These are phyloP conservation scores for Zoanthus solanderi DNA, from an alignment of 92 coral and sea anemone genomes.

Conservation along the genomic window DNA sequence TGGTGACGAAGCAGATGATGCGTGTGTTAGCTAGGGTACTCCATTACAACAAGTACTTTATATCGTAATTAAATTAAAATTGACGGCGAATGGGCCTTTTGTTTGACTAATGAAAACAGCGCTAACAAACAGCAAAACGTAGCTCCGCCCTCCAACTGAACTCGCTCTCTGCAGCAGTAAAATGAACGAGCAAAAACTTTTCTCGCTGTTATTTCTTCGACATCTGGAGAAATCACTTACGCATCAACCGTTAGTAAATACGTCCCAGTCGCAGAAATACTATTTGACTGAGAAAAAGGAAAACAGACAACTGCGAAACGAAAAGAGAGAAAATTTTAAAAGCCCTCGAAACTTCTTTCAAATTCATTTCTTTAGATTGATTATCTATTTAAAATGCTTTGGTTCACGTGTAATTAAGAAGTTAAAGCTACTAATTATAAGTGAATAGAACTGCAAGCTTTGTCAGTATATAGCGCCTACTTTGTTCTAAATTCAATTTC, in stretches of 20 bases:
- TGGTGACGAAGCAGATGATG: conserved; percentile 45
- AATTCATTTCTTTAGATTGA: conserved; percentile 61
- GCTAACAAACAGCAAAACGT: conserved; percentile 52
- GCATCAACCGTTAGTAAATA: neutral
- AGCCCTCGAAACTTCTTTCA: conserved; percentile 55
- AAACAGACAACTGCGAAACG: neutral
- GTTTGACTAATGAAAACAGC: conserved; percentile 72
- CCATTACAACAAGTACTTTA: conserved; percentile 66
- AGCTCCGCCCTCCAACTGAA: conserved; percentile 81
- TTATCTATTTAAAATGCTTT: conserved; percentile 58
- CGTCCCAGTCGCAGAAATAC: neutral
- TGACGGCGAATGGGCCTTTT: conserved; percentile 78
- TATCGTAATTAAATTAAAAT: conserved; percentile 82
- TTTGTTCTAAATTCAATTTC: conserved; percentile 13
- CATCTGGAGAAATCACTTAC: no score
- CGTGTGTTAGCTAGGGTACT: conserved; percentile 42
- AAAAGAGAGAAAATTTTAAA: neutral
- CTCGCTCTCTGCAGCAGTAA: conserved; percentile 56
- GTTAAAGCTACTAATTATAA: conserved; percentile 13
- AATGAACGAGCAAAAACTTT: conserved; percentile 33
- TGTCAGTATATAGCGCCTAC: neutral
- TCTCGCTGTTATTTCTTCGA: neutral
- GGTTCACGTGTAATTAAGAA: conserved; percentile 63
- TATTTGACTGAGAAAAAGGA: neutral
- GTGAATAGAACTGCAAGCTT: conserved; percentile 36